A percentile compares a stretch with the other conserved stretches of the same genome.
Conservation (phyloP, 2,113 vertebrate species). For the Charadrius vociferus region DNA sequence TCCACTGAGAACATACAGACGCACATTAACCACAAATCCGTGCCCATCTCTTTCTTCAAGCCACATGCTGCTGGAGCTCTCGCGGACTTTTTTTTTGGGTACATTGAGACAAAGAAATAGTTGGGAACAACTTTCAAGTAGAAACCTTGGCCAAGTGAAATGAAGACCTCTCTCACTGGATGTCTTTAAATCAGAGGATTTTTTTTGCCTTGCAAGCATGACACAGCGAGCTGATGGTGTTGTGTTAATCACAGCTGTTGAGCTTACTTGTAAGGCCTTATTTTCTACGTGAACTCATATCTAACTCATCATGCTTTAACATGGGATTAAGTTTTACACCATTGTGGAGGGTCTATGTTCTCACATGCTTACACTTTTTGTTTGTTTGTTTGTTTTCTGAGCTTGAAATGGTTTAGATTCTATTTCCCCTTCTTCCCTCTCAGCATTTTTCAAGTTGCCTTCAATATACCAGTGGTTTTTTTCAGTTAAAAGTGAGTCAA, state of each 20-base stretch:
- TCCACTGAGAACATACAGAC: not conserved
- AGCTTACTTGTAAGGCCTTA: not conserved
- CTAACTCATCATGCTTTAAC: not conserved
- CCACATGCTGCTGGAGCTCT: not conserved
- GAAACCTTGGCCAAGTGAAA: not conserved
- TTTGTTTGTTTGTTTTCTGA: not conserved
- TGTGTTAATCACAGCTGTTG: not conserved
- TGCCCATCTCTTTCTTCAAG: not conserved
- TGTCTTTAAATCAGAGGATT: not conserved
- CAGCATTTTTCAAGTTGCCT: not conserved
- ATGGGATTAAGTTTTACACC: not conserved
- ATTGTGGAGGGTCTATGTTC: not conserved
- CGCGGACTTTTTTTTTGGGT: fast-evolving
- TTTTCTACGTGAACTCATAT: not conserved
- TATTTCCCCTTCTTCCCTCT: not conserved
- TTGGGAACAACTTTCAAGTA: not conserved
- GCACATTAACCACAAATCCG: not conserved
- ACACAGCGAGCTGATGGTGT: not conserved
- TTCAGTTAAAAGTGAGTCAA: not conserved
- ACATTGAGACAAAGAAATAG: not conserved
- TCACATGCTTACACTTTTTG: not conserved
- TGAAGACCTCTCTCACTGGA: not conserved
- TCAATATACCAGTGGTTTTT: not conserved
- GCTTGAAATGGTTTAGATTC: not conserved
- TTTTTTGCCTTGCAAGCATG: not conserved